A percentile compares a stretch with the other conserved stretches of the same genome.
Conservation (phyloP, 1,140 invertebrate genomes). For the Drosophila kohkoa region DNA sequence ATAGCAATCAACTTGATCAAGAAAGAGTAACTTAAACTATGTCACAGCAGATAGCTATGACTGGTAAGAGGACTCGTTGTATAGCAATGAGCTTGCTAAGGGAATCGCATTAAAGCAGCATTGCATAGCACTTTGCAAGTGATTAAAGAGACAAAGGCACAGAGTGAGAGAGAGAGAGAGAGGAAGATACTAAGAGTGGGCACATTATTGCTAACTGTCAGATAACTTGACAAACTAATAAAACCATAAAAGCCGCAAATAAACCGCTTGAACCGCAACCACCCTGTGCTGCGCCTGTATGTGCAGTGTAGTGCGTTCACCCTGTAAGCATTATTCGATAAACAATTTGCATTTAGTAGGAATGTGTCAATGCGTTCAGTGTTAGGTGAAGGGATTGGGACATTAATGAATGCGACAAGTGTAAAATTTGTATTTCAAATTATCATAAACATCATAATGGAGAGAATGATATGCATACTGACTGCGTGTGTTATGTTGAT, state of each 20-base stretch:
- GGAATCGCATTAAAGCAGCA: background rate
- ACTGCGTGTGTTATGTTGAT: background rate
- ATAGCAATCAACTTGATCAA: too few species aligned
- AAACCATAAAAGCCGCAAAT: conserved; percentile 13
- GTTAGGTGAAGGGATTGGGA: background rate
- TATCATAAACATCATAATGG: conserved; percentile 2
- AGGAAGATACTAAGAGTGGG: too few species aligned
- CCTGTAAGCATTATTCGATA: conserved; percentile 9
- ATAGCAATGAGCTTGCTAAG: conserved; percentile 13
- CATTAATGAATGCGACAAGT: conserved; percentile 38
- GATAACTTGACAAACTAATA: conserved; percentile 12
- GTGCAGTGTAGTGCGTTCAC: background rate
- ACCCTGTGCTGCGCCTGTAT: background rate
- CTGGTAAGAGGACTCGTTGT: background rate
- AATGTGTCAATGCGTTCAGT: background rate
- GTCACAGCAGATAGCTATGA: background rate
- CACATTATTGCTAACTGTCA: background rate
- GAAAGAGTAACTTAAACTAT: too few species aligned
- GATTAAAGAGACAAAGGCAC: too few species aligned
- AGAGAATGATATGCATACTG: background rate
- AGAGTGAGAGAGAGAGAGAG: too few species aligned
- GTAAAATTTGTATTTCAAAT: conserved; percentile 35
- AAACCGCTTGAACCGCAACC: conserved; percentile 11
- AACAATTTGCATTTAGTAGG: conserved; percentile 4
- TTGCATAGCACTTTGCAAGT: background rate